These are phyloP conservation scores for Rhipidura dahli DNA, from an alignment of 2,113 vertebrate genomes.

Conservation along the genomic window DNA sequence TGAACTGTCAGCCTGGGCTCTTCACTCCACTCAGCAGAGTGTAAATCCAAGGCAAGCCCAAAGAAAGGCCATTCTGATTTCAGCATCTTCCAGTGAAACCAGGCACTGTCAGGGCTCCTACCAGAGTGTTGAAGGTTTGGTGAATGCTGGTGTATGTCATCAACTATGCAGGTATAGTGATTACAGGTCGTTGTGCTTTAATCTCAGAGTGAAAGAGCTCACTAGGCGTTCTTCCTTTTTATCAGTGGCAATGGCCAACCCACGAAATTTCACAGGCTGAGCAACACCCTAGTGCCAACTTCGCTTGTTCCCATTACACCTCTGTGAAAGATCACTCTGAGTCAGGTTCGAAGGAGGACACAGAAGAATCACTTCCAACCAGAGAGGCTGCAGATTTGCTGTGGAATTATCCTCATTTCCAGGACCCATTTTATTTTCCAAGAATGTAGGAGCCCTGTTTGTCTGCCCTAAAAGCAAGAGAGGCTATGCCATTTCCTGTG, in stretches of 20 bases:
- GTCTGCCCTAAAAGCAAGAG: not conserved
- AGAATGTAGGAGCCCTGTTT: not conserved
- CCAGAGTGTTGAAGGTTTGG: not conserved
- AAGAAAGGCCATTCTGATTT: not conserved
- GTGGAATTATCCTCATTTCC: fast-evolving
- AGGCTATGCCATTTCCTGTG: not conserved
- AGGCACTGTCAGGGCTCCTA: not conserved
- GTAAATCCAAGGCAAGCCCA: not conserved
- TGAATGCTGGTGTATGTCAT: not conserved
- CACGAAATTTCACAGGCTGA: not conserved
- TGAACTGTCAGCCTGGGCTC: not conserved
- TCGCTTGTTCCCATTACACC: not conserved
- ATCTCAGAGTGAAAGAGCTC: not conserved
- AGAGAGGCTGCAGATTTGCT: not conserved
- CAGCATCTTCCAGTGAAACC: not conserved
- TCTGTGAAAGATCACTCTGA: not conserved
- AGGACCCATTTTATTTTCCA: not conserved
- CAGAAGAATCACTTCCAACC: not conserved
- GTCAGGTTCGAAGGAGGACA: not conserved
- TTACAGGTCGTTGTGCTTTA: not conserved
- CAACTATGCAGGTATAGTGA: not conserved
- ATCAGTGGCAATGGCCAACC: not conserved
- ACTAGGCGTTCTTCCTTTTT: not conserved
- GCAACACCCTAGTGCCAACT: not conserved
- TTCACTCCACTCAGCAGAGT: not conserved